phyloP scores from a whole-genome alignment of 2,797 vertebrate genomes.

The Malurus splendens region DNA sequence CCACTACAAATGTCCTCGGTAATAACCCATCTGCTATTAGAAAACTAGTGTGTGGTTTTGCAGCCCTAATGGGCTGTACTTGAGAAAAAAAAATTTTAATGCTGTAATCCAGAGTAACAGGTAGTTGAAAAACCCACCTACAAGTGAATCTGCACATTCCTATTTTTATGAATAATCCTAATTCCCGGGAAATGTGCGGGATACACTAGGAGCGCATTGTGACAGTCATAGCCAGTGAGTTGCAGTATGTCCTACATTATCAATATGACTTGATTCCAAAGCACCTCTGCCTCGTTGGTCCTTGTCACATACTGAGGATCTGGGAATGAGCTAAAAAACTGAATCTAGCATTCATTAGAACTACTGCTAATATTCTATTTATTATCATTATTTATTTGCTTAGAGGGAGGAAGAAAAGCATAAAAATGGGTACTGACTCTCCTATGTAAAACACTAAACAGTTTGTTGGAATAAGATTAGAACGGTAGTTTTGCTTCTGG shows the following conservation, averaged over 20 bases:
- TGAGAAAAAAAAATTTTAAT: background rate
- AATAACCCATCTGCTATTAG: background rate
- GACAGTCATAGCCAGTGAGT: background rate
- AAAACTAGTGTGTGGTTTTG: background rate
- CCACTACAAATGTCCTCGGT: background rate
- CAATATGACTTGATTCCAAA: background rate
- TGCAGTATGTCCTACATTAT: background rate
- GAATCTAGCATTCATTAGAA: background rate
- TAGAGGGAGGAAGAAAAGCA: background rate
- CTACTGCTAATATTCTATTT: background rate
- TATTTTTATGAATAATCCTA: background rate
- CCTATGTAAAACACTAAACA: background rate
- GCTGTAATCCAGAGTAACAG: background rate
- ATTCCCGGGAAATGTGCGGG: background rate
- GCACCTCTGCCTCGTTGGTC: background rate
- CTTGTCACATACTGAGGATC: background rate
- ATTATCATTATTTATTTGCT: background rate
- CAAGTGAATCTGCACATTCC: background rate
- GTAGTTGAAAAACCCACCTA: background rate
- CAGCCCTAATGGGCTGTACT: background rate
- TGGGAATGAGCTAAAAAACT: background rate
- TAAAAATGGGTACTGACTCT: background rate
- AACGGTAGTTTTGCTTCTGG: background rate
- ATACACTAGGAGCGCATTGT: background rate
- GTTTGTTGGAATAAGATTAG: background rate